These are phyloP conservation scores for Nycticebus coucang DNA, from an alignment of 2,113 vertebrate species.

Conservation along the genomic window DNA sequence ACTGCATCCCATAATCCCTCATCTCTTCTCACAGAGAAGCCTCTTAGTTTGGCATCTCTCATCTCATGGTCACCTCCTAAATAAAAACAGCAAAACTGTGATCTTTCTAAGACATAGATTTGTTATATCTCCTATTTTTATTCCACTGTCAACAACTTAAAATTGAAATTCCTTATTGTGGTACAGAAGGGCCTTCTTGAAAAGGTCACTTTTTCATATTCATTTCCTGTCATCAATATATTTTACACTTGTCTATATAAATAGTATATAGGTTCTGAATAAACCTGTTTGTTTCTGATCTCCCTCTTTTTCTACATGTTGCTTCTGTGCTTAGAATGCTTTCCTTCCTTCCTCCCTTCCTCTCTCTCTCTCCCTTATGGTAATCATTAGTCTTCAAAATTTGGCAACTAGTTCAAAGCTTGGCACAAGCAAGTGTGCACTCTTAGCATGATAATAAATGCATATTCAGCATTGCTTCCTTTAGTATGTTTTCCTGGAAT, in stretches of 20 bases:
- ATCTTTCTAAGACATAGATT: background rate
- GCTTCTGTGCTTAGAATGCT: background rate
- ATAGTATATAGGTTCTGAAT: background rate
- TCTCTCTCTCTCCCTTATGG: background rate
- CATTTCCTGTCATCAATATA: background rate
- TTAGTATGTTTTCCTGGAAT: background rate
- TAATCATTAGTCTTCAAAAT: background rate
- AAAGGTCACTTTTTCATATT: background rate
- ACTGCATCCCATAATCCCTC: background rate
- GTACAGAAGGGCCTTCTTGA: background rate
- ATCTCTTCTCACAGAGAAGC: background rate
- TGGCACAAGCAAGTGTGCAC: background rate
- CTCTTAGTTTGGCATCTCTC: background rate
- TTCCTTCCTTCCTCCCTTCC: background rate
- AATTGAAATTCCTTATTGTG: background rate
- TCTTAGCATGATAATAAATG: background rate
- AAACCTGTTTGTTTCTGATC: background rate
- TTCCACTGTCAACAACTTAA: background rate
- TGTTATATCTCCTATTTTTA: background rate
- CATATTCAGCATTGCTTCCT: conserved; percentile 4
- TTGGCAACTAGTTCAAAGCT: background rate
- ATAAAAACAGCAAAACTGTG: background rate
- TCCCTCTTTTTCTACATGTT: background rate
- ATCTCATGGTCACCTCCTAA: background rate
- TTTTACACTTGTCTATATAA: background rate